Evolutionary conservation across 2,113 vertebrate genomes (phyloP), one percentile per base, ranked within the genome.

Genomic region (Embiotoca jacksoni): DNA sequence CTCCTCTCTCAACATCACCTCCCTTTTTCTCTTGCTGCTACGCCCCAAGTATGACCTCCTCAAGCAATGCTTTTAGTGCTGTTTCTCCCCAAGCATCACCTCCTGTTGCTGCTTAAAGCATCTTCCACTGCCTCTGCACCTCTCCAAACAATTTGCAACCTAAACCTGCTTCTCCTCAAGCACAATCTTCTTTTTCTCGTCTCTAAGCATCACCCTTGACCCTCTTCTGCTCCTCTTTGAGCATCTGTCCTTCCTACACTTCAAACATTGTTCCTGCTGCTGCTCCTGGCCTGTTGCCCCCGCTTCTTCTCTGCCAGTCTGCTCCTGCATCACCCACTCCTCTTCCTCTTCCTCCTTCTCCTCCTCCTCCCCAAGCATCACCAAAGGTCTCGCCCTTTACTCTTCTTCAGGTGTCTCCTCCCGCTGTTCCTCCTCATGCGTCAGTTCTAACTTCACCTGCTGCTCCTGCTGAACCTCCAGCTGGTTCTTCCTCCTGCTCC

Each of bases 401-500:
- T 16, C 36, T n/a, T 68, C 52, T 32, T 53, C 36, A 36, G 59
- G 50, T 54, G 53, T 46, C 50, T 1, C 35, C 50, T 49, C 14
- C 62, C 46, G 55, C 53, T 56, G 53, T 44, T 55, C 9, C 56
- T 58, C 58, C 14, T 11, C n/a, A 37, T 31, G 7, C 7, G 32
- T 44, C 65, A 33, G 30, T 10, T 37, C n/a, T 30, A 9, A 52
- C 53, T 7, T 16, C 31, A 56, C 57, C 59, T 36, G 35, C 35
- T 69, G 33, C 35, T 60, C 23, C 16, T 30, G 23, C 23, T 31
- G 30, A 52, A 49, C 39, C 56, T 64, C 32, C 52, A 56, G 32
- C 50, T 67, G 14, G 41, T 41, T 60, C 39, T 15, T 68, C 16
- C 39, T 52, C 37, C 10, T 77, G 16, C 50, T 41, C 56, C 14